Evolutionary conservation across 2,113 vertebrate species (phyloP), one percentile per base, ranked within the genome.

Genomic region (Columbina picui): DNA sequence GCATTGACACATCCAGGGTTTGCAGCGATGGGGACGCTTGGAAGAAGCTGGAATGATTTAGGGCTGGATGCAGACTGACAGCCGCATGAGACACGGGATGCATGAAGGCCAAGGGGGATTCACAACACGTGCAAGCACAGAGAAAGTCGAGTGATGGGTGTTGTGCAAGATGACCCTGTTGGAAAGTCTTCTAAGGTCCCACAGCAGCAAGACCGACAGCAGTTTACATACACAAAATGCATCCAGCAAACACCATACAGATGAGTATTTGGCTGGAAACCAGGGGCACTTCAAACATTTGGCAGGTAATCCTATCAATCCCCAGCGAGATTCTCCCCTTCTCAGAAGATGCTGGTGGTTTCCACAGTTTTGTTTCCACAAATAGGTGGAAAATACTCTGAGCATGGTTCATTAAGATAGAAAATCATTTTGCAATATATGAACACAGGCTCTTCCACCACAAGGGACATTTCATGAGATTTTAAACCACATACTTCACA

Each of bases 81-180:
- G 78, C 49, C 52, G 22, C 61, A 29, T 12, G 32, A 86, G 71
- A 74, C 80, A 39, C 14, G 11, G 39, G 14, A 65, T 73, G 39
- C 12, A 6, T 4, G 1, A 65, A 73, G n/a, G 68, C 34, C 64
- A 55, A 15, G 1, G 3, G n/a, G 14, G 41, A 60, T 26, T 12
- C 34, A 29, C 67, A 73, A 36, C 21, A 16, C 2, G 1, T 21
- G 41, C 47, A 67, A 30, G 34, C 41, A 50, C 55, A 71, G 56
- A 36, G 25, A 0, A 10, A 59, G 49, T n/a, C 47, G 49, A 64
- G 36, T 12, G 26, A 32, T 4, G 70, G n/a, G 23, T 1, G 0
- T 1, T 0, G 4, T 26, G 76, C 22, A 43, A 80, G 50, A 73
- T 61, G 49, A 39, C 19, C 23, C n/a, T 3, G 0, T 9, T 34